Base-by-base conservation (phyloP, 1,140 invertebrate species). In the Drosophila punjabiensis region DNA sequence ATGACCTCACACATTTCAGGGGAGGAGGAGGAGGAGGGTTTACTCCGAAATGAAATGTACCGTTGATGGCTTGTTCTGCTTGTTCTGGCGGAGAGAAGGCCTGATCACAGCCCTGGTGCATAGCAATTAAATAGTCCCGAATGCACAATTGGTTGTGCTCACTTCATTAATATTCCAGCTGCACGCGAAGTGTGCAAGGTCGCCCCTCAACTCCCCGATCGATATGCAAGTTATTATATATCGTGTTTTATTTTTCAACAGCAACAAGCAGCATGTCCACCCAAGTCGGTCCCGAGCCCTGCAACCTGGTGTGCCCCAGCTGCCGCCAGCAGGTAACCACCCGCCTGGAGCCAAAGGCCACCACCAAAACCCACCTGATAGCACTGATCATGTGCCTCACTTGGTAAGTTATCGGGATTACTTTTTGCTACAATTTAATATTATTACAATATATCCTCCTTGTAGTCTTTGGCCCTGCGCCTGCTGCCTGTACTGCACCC, bases 401-500 rank as follows among this genome's bases (percentile, higher is more conserved):
- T 16, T 94, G 93, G 95, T 95, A 92, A 93, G 80, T 16, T 13
- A 20, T n/a, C 13, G 3, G 1, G 5, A 18, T 32, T 1, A 3
- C 1, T 20, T 18, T 8, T 10, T 33, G 2, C 5, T 18, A 4
- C 9, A 33, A 33, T 13, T 53, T 4, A 33, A 8, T 18, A 8
- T 0, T 18, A 14, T 8, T 53, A 1, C 13, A 10, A 11, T 50
- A 6, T 14, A n/a, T n/a, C 16, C 10, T 24, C 45, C 0, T 63
- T 48, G 93, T 90, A 92, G 91, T 43, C 79, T 76, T 18, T 95
- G 95, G 92, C 94, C 94, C 8, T 96, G 95, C 79, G 94, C 94
- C n/a, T 95, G 94, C 63, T 92, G 95, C 8, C 94, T 96, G 5
- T 96, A 96, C 73, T 96, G 95, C 70, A 94, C 95, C 52, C 94